phyloP scores from a whole-genome alignment of 2,113 vertebrate species.

The Empidonax traillii region DNA sequence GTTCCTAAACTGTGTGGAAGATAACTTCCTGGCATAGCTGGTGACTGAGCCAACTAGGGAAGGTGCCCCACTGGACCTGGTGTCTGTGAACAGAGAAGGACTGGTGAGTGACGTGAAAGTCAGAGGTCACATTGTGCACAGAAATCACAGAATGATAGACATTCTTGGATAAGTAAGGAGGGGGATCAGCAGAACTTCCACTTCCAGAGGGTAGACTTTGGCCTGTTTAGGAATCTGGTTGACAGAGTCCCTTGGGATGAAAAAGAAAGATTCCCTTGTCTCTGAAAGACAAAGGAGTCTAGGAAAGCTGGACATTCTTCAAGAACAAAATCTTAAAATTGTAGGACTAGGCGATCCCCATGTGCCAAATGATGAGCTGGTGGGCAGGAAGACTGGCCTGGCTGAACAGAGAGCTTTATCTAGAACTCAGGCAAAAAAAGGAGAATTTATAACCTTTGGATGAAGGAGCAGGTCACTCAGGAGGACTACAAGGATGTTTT shows the following conservation, averaged over 20 bases:
- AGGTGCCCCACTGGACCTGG: fast-evolving
- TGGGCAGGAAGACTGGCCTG: neutral
- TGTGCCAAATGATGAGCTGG: neutral
- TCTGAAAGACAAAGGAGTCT: neutral
- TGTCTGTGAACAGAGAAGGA: neutral
- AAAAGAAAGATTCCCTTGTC: neutral
- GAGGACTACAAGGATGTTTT: neutral
- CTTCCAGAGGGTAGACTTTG: neutral
- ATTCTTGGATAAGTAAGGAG: neutral
- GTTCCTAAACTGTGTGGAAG: neutral
- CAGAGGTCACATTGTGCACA: too few species aligned
- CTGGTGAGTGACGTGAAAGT: neutral
- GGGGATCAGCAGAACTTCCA: neutral
- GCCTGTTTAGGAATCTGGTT: neutral
- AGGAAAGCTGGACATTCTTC: neutral
- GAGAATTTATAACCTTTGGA: neutral
- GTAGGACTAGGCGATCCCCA: neutral
- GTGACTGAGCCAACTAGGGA: neutral
- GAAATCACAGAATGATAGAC: neutral
- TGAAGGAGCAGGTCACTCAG: neutral
- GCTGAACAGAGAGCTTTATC: neutral
- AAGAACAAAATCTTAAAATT: neutral
- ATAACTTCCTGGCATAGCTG: neutral
- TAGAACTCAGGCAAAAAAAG: neutral
- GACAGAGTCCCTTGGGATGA: neutral